Evolutionary conservation across 1,140 invertebrate species (phyloP).

Genomic region (Bombus consobrinus): DNA sequence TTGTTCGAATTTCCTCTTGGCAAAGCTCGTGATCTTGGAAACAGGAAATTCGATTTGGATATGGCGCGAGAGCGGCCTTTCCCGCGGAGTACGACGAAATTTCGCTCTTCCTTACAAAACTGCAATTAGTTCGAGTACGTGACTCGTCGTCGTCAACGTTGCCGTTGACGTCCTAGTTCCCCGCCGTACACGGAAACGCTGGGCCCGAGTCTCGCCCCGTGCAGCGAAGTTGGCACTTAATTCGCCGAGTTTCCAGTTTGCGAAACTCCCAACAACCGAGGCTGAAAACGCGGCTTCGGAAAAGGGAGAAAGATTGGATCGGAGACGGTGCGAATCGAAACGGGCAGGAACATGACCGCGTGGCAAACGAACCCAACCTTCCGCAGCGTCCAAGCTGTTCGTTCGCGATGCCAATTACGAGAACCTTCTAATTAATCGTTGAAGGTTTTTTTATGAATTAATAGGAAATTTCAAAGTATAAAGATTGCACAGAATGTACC

Average conservation of each 20-base stretch:
- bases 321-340: conserved; percentile 28
- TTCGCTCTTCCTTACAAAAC: conserved; percentile 58
- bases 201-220: conserved; percentile 50
- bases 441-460: no score
- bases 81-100: conserved; percentile 28
- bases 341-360: not conserved
- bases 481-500: no score
- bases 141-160: conserved; percentile 57
- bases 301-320: conserved; percentile 39
- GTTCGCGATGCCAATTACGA: not conserved
- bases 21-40: not conserved
- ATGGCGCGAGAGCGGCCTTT: not conserved
- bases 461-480: no score
- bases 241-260: conserved; percentile 62
- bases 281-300: conserved; percentile 39
- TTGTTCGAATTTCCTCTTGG: not conserved
- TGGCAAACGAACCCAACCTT: not conserved
- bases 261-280: conserved; percentile 56
- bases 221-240: conserved; percentile 66
- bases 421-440: not conserved
- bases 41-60: conserved; percentile 13
- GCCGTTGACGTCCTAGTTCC: conserved; percentile 43
- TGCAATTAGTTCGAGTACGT: conserved; percentile 69
- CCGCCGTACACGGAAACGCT: conserved; percentile 51
- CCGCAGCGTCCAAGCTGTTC: not conserved